Evolutionary conservation across 30 jellyfish, hydroid and myxozoan species (phyloP).

Genomic region (Pelagia noctiluca): DNA sequence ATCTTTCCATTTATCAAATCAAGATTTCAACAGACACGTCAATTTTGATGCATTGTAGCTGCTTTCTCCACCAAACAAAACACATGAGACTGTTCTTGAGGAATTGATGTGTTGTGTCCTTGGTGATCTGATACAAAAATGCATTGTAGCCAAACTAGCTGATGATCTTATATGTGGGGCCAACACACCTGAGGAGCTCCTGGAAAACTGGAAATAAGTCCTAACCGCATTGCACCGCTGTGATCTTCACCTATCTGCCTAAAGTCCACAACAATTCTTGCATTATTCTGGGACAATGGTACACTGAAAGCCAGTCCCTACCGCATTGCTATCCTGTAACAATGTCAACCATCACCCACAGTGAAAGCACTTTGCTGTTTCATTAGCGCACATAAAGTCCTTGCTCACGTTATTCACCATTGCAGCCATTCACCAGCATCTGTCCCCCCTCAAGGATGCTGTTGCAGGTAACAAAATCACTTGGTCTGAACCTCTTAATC

Average conservation of each 20-base stretch:
- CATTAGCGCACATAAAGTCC: too few relatives aligned
- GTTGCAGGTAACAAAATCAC: too few relatives aligned
- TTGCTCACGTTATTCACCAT: too few relatives aligned
- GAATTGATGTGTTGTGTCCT: constrained; percentile 54
- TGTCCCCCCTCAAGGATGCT: constrained; percentile 56
- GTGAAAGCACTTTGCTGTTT: too few relatives aligned
- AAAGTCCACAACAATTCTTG: constrained; percentile 64
- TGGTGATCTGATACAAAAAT: constrained; percentile 51
- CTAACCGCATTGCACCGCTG: constrained; percentile 15
- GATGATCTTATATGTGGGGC: constrained; percentile 69
- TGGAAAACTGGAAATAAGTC: constrained; percentile 33
- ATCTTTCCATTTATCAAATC: too few relatives aligned
- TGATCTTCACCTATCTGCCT: constrained; percentile 51
- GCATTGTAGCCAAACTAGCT: constrained; percentile 59
- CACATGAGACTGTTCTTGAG: too few relatives aligned
- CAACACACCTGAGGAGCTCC: constrained; percentile 16
- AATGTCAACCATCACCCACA: too few relatives aligned
- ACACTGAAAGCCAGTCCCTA: too few relatives aligned
- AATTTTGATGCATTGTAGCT: constrained; percentile 31
- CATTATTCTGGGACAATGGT: constrained; percentile 65
- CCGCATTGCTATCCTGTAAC: too few relatives aligned
- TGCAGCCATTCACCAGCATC: constrained; percentile 51
- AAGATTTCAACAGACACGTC: constrained; percentile 71
- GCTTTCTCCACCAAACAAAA: too few relatives aligned
- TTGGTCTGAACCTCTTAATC: too few relatives aligned